Conservation (phyloP, 2,797 vertebrate species). For the Molossus alvarezi region DNA sequence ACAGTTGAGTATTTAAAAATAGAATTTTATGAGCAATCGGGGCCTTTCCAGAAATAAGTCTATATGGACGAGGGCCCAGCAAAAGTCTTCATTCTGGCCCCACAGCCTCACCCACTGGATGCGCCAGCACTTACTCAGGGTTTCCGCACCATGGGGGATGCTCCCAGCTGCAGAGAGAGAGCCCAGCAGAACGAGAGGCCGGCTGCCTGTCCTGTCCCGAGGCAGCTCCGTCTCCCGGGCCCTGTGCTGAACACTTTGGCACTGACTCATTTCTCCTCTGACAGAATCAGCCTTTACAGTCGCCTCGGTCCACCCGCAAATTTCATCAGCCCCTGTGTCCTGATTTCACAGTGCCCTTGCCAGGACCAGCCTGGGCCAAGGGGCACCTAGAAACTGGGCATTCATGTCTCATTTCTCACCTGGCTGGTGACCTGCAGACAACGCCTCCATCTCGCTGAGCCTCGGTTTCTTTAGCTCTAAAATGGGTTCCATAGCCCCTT, state of each 20-base stretch:
- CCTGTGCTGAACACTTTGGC: background rate
- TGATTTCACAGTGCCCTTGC: accelerated
- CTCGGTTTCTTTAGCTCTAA: background rate
- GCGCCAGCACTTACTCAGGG: background rate
- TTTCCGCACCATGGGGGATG: background rate
- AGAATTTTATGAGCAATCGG: constrained; percentile 67
- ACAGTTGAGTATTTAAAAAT: constrained; percentile 71
- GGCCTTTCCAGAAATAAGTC: constrained; percentile 64
- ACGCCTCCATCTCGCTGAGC: accelerated
- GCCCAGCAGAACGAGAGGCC: background rate
- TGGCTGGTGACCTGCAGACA: background rate
- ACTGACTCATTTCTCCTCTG: background rate
- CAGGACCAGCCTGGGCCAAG: background rate
- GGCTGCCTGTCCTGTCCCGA: background rate
- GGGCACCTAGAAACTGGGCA: background rate
- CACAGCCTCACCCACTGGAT: background rate
- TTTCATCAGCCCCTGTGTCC: background rate
- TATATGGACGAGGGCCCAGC: background rate
- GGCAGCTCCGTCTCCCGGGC: background rate
- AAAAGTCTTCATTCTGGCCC: background rate
- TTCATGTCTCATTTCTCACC: background rate
- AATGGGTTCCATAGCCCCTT: background rate
- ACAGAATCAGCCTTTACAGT: background rate
- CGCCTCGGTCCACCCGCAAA: background rate
- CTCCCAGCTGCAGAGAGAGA: background rate